Evolutionary conservation across 2,113 vertebrate genomes (phyloP).

Genomic region (Chunga burmeisteri): DNA sequence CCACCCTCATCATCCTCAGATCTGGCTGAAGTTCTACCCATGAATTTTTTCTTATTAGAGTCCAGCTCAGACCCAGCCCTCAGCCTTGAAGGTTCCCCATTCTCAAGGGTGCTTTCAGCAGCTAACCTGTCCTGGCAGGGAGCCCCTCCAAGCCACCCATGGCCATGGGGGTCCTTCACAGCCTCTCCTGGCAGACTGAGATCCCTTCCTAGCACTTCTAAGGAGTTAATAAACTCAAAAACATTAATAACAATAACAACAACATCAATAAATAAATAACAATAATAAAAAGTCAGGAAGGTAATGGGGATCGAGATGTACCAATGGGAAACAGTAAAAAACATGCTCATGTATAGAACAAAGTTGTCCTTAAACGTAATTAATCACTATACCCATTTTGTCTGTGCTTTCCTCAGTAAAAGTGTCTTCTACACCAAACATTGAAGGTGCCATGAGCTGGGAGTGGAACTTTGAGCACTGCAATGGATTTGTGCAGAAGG

Average conservation of each 20-base stretch:
- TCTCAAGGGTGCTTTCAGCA: neutral
- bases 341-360: neutral
- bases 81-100: neutral
- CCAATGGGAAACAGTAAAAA: neutral
- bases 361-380: neutral
- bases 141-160: neutral
- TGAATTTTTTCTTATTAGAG: neutral
- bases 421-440: rapidly evolving
- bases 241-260: neutral
- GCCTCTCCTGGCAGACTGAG: neutral
- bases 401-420: neutral
- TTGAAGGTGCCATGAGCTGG: rapidly evolving
- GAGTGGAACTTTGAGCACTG: neutral
- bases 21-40: neutral
- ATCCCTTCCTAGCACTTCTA: neutral
- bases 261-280: neutral
- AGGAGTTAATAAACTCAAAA: neutral
- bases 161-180: neutral
- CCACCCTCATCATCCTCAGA: neutral
- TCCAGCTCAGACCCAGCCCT: neutral
- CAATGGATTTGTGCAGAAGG: neutral
- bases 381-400: neutral
- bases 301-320: neutral
- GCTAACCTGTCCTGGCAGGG: neutral
- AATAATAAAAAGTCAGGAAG: neutral